Conservation (phyloP, 2,888 invertebrate species). For the Drosophila sordidapex region DNA sequence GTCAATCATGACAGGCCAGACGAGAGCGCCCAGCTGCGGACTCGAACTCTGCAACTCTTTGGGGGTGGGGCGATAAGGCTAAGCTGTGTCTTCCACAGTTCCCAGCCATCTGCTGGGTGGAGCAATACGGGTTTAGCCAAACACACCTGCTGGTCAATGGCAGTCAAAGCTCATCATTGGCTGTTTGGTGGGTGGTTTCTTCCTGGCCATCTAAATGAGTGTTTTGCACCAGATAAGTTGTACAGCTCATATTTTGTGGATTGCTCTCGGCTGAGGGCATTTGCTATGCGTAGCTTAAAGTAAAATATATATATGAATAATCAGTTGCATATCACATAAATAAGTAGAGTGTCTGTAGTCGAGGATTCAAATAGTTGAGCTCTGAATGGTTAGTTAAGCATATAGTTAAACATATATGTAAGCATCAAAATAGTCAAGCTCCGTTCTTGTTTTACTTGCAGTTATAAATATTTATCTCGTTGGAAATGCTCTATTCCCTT, state of each 20-base stretch:
- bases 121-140: constrained; percentile 22
- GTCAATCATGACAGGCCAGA: constrained; percentile 84
- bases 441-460: not conserved
- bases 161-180: constrained; percentile 73
- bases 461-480: not conserved
- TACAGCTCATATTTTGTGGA: constrained; percentile 60
- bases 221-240: constrained; percentile 67
- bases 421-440: not conserved
- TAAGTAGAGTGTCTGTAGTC: constrained; percentile 4
- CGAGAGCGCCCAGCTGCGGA: constrained; percentile 57
- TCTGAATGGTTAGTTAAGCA: not conserved
- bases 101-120: constrained; percentile 8
- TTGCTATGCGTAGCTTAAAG: constrained; percentile 39
- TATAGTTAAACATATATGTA: not conserved
- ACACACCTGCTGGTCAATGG: constrained; percentile 78
- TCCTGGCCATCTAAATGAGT: constrained; percentile 70
- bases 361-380: not conserved
- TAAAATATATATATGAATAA: constrained; percentile 25
- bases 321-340: constrained; percentile 30
- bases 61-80: constrained; percentile 62
- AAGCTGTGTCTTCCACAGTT: constrained; percentile 63
- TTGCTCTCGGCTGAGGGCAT: constrained; percentile 39
- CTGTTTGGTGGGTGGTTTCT: constrained; percentile 10
- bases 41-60: constrained; percentile 28
- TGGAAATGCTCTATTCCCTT: not conserved